Percentiles rank a stretch among this genome's conserved stretches.
Conservation (phyloP, 2,113 vertebrate genomes). For the Isurus oxyrinchus region DNA sequence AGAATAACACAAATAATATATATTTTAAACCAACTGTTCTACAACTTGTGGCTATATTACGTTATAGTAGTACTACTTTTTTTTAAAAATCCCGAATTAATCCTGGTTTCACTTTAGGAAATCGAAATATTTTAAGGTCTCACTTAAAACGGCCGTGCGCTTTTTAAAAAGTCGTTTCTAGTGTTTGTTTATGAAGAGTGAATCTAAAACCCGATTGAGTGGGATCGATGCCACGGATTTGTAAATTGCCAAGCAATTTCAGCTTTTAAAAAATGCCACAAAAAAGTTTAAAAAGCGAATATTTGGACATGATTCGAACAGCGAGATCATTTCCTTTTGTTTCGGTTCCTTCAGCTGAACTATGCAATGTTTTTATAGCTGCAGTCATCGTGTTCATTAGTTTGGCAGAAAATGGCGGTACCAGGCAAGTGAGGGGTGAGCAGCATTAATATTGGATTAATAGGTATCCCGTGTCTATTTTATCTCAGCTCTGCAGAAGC, state of each 20-base stretch:
- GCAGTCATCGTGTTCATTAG: not conserved
- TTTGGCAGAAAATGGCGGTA: not conserved
- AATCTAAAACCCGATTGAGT: not conserved
- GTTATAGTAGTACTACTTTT: too few relatives aligned
- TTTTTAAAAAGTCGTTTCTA: not conserved
- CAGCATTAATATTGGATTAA: not conserved
- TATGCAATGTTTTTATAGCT: not conserved
- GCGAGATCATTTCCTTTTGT: not conserved
- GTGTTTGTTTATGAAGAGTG: not conserved
- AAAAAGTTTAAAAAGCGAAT: not conserved
- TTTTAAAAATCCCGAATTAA: not conserved
- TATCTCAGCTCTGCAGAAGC: not conserved
- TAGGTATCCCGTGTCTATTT: not conserved
- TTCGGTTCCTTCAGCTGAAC: not conserved
- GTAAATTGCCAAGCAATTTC: not conserved
- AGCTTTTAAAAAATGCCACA: too few relatives aligned
- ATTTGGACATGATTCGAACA: not conserved
- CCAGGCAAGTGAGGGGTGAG: not conserved
- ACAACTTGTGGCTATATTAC: not conserved
- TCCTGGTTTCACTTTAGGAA: not conserved
- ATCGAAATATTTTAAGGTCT: not conserved
- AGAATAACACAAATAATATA: not conserved
- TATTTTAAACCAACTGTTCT: not conserved
- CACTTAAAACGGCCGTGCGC: not conserved
- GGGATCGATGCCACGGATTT: not conserved